A percentile compares a stretch with the other conserved stretches of the same genome.
Evolutionary conservation across 53 echinoderm and acorn worm species (phyloP).

Genomic region (Crossaster papposus): DNA sequence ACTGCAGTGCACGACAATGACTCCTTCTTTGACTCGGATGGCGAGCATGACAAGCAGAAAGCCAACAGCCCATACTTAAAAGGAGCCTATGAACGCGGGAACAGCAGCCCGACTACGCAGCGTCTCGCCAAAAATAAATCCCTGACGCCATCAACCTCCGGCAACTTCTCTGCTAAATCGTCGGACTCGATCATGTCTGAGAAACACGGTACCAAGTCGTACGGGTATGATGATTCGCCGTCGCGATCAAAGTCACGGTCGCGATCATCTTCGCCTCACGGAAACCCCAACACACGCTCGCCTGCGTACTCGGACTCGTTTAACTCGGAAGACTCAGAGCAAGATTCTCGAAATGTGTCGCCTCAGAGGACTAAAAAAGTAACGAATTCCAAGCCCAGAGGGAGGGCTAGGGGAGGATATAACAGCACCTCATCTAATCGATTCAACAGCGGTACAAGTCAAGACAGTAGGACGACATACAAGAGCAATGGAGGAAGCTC

Average conservation of each 20-base stretch:
- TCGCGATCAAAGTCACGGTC: conserved; percentile 54
- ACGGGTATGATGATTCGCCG: conserved; percentile 16
- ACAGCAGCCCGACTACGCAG: conserved; percentile 10
- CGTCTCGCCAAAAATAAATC: conserved; percentile 35
- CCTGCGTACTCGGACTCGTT: conserved; percentile 90
- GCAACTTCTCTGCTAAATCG: conserved; percentile 71
- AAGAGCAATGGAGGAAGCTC: conserved; percentile 49
- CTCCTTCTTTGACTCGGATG: conserved; percentile 77
- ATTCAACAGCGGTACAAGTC: conserved; percentile 66
- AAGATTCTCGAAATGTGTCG: conserved; percentile 80
- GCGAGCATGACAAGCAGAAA: conserved; percentile 50
- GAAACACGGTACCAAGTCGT: conserved; percentile 37
- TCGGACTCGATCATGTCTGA: conserved; percentile 70
- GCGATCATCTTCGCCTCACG: conserved; percentile 49
- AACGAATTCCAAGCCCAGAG: conserved; percentile 6
- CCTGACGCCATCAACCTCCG: conserved; percentile 67
- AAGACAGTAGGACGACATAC: conserved; percentile 70
- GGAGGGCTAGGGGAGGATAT: background rate
- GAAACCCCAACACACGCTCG: conserved; percentile 53
- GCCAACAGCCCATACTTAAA: conserved; percentile 60
- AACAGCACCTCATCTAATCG: conserved; percentile 26
- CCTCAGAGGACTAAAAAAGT: conserved; percentile 54
- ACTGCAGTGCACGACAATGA: conserved; percentile 64
- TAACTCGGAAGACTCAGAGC: conserved; percentile 89
- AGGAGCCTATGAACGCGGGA: conserved; percentile 70